A percentile compares a stretch with the other conserved stretches of the same genome.
Evolutionary conservation across 2,888 invertebrate genomes (phyloP).

Genomic region (Netelia inedita): DNA sequence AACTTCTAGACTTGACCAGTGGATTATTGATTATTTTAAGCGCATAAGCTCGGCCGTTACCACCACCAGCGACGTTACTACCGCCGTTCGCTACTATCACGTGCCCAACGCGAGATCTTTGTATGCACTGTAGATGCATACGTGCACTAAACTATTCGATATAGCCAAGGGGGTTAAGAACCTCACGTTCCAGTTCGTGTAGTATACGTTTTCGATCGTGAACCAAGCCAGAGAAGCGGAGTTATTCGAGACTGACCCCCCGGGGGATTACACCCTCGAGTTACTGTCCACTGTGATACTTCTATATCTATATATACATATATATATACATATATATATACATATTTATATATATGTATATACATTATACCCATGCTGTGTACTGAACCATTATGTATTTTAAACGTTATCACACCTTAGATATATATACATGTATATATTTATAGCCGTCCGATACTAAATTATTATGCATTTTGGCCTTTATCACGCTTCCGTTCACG

Average conservation of each 20-base stretch:
- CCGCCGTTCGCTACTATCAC: slow-evolving; percentile 47
- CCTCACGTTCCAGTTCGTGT: slow-evolving; percentile 80
- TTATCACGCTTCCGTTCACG: background rate
- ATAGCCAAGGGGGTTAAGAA: slow-evolving; percentile 79
- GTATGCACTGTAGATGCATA: slow-evolving; percentile 43
- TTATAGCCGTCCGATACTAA: slow-evolving; percentile 5
- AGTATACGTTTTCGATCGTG: slow-evolving; percentile 72
- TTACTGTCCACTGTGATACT: slow-evolving; percentile 15
- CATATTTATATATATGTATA: background rate
- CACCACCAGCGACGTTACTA: slow-evolving; percentile 51
- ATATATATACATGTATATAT: background rate
- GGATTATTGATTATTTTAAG: slow-evolving; percentile 78
- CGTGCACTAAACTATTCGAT: slow-evolving; percentile 53
- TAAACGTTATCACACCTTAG: background rate
- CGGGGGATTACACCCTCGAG: slow-evolving; percentile 29
- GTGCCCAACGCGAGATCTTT: slow-evolving; percentile 27
- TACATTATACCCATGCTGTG: background rate
- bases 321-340: background rate
- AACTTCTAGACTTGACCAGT: slow-evolving; percentile 73
- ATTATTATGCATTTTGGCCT: slow-evolving; percentile 24
- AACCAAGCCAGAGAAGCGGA: slow-evolving; percentile 45
- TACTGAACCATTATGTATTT: background rate
- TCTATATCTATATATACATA: background rate
- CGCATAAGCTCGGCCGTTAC: slow-evolving; percentile 71
- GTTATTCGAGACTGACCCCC: slow-evolving; percentile 46